These are phyloP conservation scores for Macrobrachium nipponense DNA, from an alignment of 1,140 invertebrate species.

Conservation along the genomic window DNA sequence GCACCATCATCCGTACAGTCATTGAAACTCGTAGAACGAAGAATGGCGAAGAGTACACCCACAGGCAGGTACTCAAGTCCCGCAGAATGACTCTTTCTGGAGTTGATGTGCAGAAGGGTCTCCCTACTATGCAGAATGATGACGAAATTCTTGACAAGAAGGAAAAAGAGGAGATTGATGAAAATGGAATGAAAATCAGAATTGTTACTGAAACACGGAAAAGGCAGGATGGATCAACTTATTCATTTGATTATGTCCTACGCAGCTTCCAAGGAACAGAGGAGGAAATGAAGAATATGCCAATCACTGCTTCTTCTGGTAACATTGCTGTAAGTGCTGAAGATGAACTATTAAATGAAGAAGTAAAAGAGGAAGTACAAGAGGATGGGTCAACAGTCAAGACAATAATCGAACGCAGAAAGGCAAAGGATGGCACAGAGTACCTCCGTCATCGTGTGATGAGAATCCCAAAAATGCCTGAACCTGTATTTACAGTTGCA, in stretches of 20 bases:
- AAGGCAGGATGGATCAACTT: conserved; percentile 61
- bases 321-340: conserved; percentile 62
- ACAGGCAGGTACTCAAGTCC: conserved; percentile 61
- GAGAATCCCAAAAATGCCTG: conserved; percentile 62
- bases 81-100: conserved; percentile 61
- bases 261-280: conserved; percentile 62
- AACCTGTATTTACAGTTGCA: conserved; percentile 60
- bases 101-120: conserved; percentile 57
- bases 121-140: conserved; percentile 61
- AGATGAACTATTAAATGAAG: conserved; percentile 62
- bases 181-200: conserved; percentile 44
- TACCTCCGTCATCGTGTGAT: conserved; percentile 63
- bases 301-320: conserved; percentile 23
- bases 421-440: conserved; percentile 62
- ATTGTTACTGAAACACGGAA: conserved; percentile 62
- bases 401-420: conserved; percentile 61
- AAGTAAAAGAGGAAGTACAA: conserved; percentile 62
- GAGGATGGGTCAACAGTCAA: conserved; percentile 57
- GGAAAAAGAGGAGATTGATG: conserved; percentile 60
- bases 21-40: conserved; percentile 59
- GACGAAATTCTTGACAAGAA: conserved; percentile 58
- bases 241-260: conserved; percentile 63
- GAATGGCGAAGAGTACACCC: conserved; percentile 61
- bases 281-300: conserved; percentile 52
- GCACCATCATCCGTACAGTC: conserved; percentile 49